Evolutionary conservation across 2,113 vertebrate genomes (phyloP), one percentile per base, ranked within the genome.

Genomic region (Apteryx owenii): DNA sequence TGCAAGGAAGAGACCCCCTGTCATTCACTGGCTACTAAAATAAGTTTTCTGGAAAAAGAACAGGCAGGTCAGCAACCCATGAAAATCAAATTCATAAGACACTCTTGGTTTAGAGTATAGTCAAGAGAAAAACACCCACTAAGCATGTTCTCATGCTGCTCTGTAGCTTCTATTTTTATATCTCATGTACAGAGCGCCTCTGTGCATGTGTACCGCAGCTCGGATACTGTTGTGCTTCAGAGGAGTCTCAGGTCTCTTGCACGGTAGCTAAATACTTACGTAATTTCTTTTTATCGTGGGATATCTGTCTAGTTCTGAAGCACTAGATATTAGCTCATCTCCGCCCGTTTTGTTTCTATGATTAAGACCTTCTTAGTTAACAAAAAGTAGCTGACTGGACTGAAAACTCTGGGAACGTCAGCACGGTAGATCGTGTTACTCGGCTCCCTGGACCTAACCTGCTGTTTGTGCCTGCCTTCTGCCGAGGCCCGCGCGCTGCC

Each of bases 361-460:
- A 10, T 50, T 3, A 2, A 17, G 29, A 19, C 12, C 23, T 18
- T 31, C 12, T 5, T 5, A 17, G 58, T 7, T 13, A 12, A 20
- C 53, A 48, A 46, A 8, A 18, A 46, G 69, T 12, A 25, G 11
- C 77, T 5, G 40, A 6, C 31, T 16, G 10, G 44, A 8, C 33
- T n/a, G 7, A 6, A 40, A 19, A n/a, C 28, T 11, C 23, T 6
- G 53, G 26, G 1, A 16, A 51, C 1, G 12, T 25, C 19, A 2
- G 19, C 53, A 1, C 3, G 26, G 12, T 1, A 10, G 62, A 3
- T 3, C 2, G 60, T 2, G 7, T 33, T n/a, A 4, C 10, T 3
- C 26, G 20, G 22, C 26, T 15, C 4, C 3, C 14, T 1, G 16
- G n/a, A 48, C 64, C 65, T 15, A 26, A 19, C 40, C 23, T 2